Conservation (phyloP, 2,797 vertebrate species). For the Todus mexicanus region DNA sequence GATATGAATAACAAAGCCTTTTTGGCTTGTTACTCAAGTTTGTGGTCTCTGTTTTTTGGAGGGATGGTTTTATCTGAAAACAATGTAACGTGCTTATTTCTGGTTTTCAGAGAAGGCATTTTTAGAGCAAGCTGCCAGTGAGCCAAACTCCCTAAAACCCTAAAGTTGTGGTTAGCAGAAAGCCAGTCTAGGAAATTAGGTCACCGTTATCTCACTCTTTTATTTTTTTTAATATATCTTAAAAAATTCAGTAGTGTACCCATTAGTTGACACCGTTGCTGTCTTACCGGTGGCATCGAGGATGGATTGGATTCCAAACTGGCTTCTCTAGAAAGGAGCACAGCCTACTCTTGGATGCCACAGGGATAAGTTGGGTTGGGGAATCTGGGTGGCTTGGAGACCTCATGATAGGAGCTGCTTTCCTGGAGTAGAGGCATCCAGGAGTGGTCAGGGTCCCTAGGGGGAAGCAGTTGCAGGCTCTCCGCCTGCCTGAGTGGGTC, state of each 20-base stretch:
- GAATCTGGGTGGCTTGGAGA: not conserved
- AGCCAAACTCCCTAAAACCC: constrained; percentile 54
- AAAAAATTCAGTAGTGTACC: not conserved
- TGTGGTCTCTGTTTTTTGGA: not conserved
- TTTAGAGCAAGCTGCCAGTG: constrained; percentile 43
- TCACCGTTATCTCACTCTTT: constrained; percentile 49
- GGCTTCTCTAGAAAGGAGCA: not conserved
- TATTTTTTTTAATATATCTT: not conserved
- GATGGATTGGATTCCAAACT: not conserved
- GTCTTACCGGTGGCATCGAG: not conserved
- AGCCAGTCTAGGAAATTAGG: constrained; percentile 64
- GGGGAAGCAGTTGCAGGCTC: not conserved
- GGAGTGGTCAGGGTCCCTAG: rapidly evolving
- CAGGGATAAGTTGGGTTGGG: not conserved
- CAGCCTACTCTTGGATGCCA: not conserved
- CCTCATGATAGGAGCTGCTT: not conserved
- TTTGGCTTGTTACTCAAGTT: not conserved
- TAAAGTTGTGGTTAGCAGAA: constrained; percentile 51
- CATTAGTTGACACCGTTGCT: not conserved
- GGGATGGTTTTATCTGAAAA: constrained; percentile 8
- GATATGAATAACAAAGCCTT: not conserved
- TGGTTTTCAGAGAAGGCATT: constrained; percentile 51
- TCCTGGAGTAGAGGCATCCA: not conserved
- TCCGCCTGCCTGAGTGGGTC: not conserved
- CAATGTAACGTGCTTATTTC: constrained; percentile 7